Conservation (phyloP, 2,113 vertebrate genomes). For the Etheostoma cragini region DNA sequence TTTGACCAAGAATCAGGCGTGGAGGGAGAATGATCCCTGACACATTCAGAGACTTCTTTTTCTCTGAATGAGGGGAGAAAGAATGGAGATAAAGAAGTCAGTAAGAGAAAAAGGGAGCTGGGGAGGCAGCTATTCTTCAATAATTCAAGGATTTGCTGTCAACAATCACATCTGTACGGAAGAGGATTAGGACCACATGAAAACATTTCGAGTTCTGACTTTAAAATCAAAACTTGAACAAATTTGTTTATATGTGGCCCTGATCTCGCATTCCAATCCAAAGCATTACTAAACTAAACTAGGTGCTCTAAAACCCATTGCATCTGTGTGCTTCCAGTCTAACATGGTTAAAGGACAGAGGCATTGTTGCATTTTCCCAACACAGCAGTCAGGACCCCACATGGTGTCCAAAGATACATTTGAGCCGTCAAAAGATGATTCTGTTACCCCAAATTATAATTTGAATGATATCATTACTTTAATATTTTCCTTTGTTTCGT, state of each 20-base stretch:
- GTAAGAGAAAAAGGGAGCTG: accelerated
- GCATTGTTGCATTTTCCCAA: background rate
- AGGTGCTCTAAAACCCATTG: background rate
- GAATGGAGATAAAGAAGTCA: background rate
- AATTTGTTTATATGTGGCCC: too few species aligned
- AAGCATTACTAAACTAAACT: background rate
- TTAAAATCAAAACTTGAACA: too few species aligned
- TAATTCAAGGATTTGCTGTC: background rate
- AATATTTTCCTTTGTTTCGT: background rate
- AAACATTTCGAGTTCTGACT: too few species aligned
- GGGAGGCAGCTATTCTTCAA: background rate
- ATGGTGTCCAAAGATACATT: background rate
- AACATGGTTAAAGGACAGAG: background rate
- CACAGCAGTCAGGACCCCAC: background rate
- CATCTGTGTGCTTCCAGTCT: background rate
- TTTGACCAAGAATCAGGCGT: constrained; percentile 78
- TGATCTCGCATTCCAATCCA: background rate
- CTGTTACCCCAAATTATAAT: background rate
- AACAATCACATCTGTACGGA: too few species aligned
- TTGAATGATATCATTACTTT: background rate
- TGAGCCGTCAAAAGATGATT: background rate
- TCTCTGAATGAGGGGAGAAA: constrained; percentile 68
- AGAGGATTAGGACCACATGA: too few species aligned
- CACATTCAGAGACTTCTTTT: constrained; percentile 82
- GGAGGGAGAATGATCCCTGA: constrained; percentile 84